These are phyloP conservation scores for Apostichopus californicus DNA, from an alignment of 35 echinoderm and acorn worm species.

Conservation along the genomic window DNA sequence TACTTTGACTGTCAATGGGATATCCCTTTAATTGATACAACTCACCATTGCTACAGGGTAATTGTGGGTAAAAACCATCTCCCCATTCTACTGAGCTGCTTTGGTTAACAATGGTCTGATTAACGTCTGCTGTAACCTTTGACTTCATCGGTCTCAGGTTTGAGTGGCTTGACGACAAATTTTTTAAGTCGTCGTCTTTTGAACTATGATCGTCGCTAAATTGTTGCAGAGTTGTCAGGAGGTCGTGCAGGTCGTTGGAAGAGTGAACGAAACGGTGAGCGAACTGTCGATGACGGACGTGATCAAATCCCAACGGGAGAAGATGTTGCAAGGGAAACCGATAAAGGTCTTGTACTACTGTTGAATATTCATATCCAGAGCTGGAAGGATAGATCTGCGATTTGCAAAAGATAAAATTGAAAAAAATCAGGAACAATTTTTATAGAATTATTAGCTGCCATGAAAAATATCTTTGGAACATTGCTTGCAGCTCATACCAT, in stretches of 20 bases:
- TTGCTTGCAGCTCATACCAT: no score
- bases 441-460: no score
- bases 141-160: no score
- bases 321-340: constrained; percentile 24
- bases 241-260: neutral
- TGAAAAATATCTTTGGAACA: no score
- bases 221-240: neutral
- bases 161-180: no score
- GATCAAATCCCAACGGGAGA: neutral
- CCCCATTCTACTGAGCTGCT: neutral
- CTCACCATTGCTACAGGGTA: constrained; percentile 24
- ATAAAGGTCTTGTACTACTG: constrained; percentile 70
- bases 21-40: neutral
- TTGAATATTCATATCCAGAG: constrained; percentile 63
- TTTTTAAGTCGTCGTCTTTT: neutral
- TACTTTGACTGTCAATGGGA: no score
- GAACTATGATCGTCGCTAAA: neutral
- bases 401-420: neutral
- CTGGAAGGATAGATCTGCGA: constrained; percentile 82
- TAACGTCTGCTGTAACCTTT: no score
- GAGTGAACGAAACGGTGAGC: neutral
- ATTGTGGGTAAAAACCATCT: neutral
- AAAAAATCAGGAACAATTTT: no score
- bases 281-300: neutral
- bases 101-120: neutral